Evolutionary conservation across 2,113 vertebrate genomes (phyloP).

Genomic region (Tiliqua scincoides): DNA sequence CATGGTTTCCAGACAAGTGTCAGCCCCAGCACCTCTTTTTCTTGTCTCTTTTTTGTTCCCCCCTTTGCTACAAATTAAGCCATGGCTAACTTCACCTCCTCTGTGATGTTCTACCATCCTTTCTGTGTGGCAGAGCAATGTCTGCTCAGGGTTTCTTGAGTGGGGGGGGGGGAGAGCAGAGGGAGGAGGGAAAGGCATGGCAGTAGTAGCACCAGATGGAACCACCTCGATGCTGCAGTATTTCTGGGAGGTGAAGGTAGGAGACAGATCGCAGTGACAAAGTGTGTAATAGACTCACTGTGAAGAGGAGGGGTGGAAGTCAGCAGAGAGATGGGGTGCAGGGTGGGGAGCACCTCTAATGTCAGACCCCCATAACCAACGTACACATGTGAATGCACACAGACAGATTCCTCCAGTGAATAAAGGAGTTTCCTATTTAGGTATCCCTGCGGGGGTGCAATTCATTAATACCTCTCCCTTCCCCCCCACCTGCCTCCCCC

Average conservation of each 20-base stretch:
- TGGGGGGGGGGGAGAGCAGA: neutral
- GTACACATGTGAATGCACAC: too few species aligned
- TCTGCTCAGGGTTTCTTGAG: constrained; percentile 6
- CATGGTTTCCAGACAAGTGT: neutral
- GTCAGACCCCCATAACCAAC: neutral
- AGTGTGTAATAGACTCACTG: constrained; percentile 39
- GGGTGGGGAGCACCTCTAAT: neutral
- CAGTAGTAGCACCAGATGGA: constrained; percentile 64
- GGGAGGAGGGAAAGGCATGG: neutral
- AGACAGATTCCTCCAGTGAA: constrained; percentile 2
- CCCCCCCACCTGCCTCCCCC: neutral
- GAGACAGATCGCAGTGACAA: constrained; percentile 66
- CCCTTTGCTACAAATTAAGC: neutral
- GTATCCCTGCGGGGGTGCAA: constrained; percentile 27
- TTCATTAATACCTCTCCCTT: constrained; percentile 7
- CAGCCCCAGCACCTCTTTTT: neutral
- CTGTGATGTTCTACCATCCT: neutral
- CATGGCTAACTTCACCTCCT: neutral
- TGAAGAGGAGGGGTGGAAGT: constrained; percentile 35
- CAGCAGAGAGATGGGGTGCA: constrained; percentile 22
- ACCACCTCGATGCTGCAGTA: constrained; percentile 57
- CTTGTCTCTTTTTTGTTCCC: neutral
- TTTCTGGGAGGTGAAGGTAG: constrained; percentile 70
- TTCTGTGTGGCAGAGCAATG: constrained; percentile 6
- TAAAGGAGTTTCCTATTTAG: constrained; percentile 3